These are phyloP conservation scores for Schizotus pectinicornis DNA, from an alignment of 2,888 invertebrate genomes.

Conservation along the genomic window DNA sequence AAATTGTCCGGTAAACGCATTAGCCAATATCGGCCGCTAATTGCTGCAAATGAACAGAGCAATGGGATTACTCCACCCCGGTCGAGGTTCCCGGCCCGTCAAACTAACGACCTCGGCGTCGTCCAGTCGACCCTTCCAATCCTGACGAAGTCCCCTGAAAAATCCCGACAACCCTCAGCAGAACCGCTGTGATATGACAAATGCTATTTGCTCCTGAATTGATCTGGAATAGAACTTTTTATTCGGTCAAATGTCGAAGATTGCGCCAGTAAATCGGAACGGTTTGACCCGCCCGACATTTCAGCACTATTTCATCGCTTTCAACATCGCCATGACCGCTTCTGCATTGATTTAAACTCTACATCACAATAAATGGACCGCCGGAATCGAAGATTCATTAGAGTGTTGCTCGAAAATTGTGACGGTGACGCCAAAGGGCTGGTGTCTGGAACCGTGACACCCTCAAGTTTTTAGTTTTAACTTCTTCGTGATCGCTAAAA, in stretches of 20 bases:
- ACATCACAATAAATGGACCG: too few species aligned
- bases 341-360: too few species aligned
- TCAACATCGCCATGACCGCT: too few species aligned
- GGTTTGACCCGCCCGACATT: slow-evolving; percentile 29
- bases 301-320: slow-evolving; percentile 12
- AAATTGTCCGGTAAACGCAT: slow-evolving; percentile 51
- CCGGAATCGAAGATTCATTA: too few species aligned
- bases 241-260: slow-evolving; percentile 46
- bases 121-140: slow-evolving; percentile 15
- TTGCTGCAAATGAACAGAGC: slow-evolving; percentile 56
- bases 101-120: slow-evolving; percentile 37
- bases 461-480: too few species aligned
- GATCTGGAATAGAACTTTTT: slow-evolving; percentile 45
- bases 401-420: too few species aligned
- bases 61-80: slow-evolving; percentile 53
- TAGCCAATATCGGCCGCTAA: slow-evolving; percentile 53
- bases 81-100: slow-evolving; percentile 32
- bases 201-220: slow-evolving; percentile 49
- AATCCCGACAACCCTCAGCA: slow-evolving; percentile 8
- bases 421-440: too few species aligned
- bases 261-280: slow-evolving; percentile 41
- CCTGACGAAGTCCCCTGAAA: slow-evolving; percentile 7
- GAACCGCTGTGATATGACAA: slow-evolving; percentile 46
- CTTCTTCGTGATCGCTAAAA: too few species aligned
- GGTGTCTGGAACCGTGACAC: too few species aligned